Conservation (phyloP, 1,140 invertebrate genomes). For the Zaprionus camerounensis region DNA sequence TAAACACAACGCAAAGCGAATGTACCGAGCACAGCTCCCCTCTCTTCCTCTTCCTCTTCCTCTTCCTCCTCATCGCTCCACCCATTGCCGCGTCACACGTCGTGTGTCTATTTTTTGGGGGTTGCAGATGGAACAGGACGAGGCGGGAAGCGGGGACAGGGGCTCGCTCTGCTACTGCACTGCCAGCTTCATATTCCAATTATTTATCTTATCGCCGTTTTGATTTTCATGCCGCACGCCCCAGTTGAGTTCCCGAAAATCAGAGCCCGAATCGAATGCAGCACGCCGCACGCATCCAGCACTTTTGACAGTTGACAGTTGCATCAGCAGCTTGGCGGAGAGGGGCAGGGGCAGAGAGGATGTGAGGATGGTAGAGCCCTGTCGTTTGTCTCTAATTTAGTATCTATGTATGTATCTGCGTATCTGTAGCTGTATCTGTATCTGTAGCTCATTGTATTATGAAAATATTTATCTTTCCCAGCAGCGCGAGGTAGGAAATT, state of each 20-base stretch:
- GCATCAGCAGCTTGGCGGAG: constrained; percentile 15
- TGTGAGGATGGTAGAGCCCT: not conserved
- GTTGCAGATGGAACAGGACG: not conserved
- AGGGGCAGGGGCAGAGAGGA: not conserved
- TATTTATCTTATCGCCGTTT: constrained; percentile 78
- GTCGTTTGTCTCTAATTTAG: constrained; percentile 48
- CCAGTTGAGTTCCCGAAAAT: constrained; percentile 18
- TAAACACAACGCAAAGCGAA: constrained; percentile 58
- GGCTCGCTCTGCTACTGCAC: not conserved
- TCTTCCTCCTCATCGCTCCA: not conserved
- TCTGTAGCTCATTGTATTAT: constrained; percentile 40
- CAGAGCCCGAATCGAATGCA: constrained; percentile 13
- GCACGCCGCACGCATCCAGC: constrained; percentile 3
- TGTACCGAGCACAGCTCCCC: not conserved
- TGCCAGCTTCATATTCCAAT: constrained; percentile 78
- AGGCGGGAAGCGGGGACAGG: not conserved
- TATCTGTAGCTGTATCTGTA: constrained; percentile 25
- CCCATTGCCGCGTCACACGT: constrained; percentile 27
- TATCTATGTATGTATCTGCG: constrained; percentile 13
- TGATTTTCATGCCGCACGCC: constrained; percentile 44
- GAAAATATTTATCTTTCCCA: constrained; percentile 79
- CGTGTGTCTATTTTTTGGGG: constrained; percentile 34
- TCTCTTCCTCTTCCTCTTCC: not conserved
- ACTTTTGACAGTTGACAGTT: constrained; percentile 72
- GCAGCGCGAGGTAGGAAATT: constrained; percentile 36